Evolutionary conservation across 2,888 invertebrate genomes (phyloP), one percentile per base, ranked within the genome.

Genomic region (Zygothrica quintamaculata): DNA sequence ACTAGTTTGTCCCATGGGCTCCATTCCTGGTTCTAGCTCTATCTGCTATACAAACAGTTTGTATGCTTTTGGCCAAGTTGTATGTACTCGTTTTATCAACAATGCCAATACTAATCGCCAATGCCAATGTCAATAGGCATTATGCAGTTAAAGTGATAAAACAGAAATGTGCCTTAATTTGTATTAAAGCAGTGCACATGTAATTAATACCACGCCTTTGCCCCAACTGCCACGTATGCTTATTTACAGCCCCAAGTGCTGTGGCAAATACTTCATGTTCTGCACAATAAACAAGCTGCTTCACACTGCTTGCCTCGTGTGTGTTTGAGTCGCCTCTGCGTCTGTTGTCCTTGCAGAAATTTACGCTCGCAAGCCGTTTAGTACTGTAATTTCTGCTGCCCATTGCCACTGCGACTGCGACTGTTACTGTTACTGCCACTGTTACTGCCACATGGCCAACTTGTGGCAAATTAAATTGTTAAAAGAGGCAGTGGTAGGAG

Each of bases 391-490:
- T 78, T 61, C 39, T 26, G 57, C 67, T 82, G 80, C 64, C 84
- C 80, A 59, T 26, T 52, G 47, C 61, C 51, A 37, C 53, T 29
- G n/a, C 29, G 7, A 29, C n/a, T 29, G 29, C 29, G 7, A 9
- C 5, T 29, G 29, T 9, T 9, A 29, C 65, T 51, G 13, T 26
- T 26, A 26, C 26, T 29, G n/a, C 29, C 29, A 29, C n/a, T 29
- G 29, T 9, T 9, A 9, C 5, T 29, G 29, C 29, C 29, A 29
- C 65, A 56, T 34, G 44, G 77, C 47, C 74, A 42, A 44, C 61
- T 73, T 70, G 65, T 70, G 77, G 80, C 74, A 84, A 80, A 73
- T 86, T 80, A 80, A 86, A 80, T 84, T 86, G 77, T 80, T 68
- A 62, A 82, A 77, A 62, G 55, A 34, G 12, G 33, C n/a, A n/a